These are phyloP conservation scores for Amphipyra berbera DNA, from an alignment of 2,888 invertebrate species.

Conservation along the genomic window DNA sequence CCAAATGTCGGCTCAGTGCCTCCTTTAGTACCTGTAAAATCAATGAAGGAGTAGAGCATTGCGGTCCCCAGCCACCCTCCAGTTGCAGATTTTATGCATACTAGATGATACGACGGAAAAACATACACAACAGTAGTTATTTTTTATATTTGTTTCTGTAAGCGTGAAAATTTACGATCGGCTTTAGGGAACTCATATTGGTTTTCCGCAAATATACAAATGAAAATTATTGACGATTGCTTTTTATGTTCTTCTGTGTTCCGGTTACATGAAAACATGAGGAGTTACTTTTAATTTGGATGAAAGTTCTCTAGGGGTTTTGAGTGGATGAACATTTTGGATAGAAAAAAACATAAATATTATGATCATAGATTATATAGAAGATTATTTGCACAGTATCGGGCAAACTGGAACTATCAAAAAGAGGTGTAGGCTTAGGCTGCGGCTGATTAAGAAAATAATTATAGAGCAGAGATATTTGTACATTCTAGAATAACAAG, in stretches of 20 bases:
- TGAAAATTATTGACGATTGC: constrained; percentile 62
- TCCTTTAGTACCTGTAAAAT: constrained; percentile 67
- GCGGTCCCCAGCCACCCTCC: constrained; percentile 57
- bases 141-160: constrained; percentile 62
- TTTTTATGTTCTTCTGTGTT: constrained; percentile 58
- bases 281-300: constrained; percentile 54
- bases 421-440: no score
- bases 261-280: constrained; percentile 37
- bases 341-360: constrained; percentile 1
- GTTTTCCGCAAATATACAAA: constrained; percentile 59
- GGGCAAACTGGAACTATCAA: background rate
- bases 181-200: constrained; percentile 62
- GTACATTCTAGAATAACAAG: no score
- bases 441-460: no score
- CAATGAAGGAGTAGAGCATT: constrained; percentile 71
- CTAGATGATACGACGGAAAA: constrained; percentile 61
- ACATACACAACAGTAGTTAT: constrained; percentile 62
- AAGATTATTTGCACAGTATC: background rate
- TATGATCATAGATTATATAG: background rate
- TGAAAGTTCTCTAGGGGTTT: constrained; percentile 50
- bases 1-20: constrained; percentile 55
- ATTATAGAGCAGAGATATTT: no score
- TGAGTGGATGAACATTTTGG: constrained; percentile 17
- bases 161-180: constrained; percentile 62
- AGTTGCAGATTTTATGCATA: constrained; percentile 64